Percentiles rank a stretch among this genome's conserved stretches.
Conservation (phyloP, 2,797 vertebrate species). For the Hapalemur alaotrensis region DNA sequence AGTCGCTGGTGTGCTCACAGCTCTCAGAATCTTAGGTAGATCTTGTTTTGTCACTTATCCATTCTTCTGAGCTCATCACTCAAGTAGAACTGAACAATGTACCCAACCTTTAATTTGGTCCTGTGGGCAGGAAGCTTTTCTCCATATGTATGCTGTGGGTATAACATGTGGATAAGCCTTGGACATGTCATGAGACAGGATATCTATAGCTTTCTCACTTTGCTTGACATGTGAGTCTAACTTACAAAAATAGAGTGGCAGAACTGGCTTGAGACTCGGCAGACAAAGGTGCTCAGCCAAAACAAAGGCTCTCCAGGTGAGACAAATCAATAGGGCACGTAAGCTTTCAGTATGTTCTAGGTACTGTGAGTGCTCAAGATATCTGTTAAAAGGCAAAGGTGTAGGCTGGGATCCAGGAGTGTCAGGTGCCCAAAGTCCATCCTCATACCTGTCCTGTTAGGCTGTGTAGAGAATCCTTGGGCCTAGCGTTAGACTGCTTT, state of each 20-base stretch:
- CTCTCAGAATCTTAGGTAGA: background rate
- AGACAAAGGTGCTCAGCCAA: background rate
- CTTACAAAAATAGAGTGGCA: background rate
- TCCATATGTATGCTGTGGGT: too few relatives aligned
- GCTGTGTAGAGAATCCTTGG: background rate
- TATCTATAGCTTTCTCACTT: background rate
- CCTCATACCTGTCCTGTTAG: background rate
- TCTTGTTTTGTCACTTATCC: background rate
- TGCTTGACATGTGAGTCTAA: background rate
- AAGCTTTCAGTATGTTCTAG: background rate
- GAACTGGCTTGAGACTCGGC: background rate
- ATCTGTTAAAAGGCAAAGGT: background rate
- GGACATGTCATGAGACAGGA: too few relatives aligned
- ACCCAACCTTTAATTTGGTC: too few relatives aligned
- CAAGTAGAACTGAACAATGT: background rate
- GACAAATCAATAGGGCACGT: background rate
- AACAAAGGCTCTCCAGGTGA: background rate
- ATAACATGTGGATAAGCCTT: too few relatives aligned
- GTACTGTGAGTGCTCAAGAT: background rate
- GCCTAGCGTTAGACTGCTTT: fast-evolving
- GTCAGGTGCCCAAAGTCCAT: fast-evolving
- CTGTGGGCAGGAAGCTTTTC: background rate
- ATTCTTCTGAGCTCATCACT: background rate
- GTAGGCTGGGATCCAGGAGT: background rate
- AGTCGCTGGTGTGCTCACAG: too few relatives aligned